phyloP scores from a whole-genome alignment of 1,140 invertebrate genomes.

The Diuraphis noxia region DNA sequence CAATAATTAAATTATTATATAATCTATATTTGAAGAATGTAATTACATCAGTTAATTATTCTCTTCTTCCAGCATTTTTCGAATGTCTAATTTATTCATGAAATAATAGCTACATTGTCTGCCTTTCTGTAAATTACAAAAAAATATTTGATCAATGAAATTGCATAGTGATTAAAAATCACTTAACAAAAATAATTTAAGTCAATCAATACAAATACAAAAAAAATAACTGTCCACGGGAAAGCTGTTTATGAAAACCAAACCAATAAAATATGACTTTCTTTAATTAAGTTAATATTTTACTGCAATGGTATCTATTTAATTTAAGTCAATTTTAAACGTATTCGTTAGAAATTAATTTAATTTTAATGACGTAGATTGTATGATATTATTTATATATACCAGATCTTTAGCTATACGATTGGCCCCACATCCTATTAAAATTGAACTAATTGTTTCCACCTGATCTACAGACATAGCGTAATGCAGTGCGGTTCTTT shows the following conservation, averaged over 20 bases:
- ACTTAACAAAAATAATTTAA: neutral
- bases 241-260: neutral
- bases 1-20: neutral
- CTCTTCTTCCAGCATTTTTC: conserved; percentile 80
- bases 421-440: conserved; percentile 80
- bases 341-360: neutral
- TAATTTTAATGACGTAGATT: neutral
- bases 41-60: conserved; percentile 60
- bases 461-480: conserved; percentile 85
- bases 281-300: neutral
- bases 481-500: conserved; percentile 83
- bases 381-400: conserved; percentile 46
- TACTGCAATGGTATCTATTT: neutral
- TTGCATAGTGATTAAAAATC: neutral
- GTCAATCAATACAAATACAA: neutral
- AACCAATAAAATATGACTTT: neutral
- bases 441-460: conserved; percentile 75
- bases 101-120: conserved; percentile 89
- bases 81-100: conserved; percentile 86
- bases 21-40: neutral
- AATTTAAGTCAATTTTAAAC: neutral
- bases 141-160: neutral
- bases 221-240: neutral
- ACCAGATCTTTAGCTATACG: conserved; percentile 80
- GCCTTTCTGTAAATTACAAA: conserved; percentile 67